Evolutionary conservation across 2,888 invertebrate genomes (phyloP).

Genomic region (Cartodere bifasciata): DNA sequence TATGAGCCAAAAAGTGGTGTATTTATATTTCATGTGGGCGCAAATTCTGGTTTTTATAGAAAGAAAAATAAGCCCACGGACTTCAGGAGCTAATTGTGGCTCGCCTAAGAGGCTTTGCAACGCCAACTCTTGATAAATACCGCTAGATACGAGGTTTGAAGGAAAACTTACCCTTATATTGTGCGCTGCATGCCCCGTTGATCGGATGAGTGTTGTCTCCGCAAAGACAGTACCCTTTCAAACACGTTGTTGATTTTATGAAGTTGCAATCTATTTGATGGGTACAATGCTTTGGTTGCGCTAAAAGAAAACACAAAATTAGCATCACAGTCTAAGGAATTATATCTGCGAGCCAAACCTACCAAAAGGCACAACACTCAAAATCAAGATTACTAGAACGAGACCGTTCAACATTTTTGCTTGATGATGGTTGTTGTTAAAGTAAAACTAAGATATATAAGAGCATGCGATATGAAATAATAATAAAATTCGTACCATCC

Average conservation of each 20-base stretch:
- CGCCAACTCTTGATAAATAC: no score
- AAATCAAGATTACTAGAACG: not conserved
- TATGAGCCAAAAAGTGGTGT: no score
- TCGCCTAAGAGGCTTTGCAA: no score
- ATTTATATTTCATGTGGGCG: no score
- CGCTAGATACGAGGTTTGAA: not conserved
- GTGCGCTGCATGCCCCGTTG: conserved; percentile 27
- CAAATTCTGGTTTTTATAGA: no score
- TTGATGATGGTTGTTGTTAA: not conserved
- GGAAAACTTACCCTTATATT: conserved; percentile 26
- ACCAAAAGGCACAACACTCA: conserved; percentile 14
- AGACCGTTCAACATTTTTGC: conserved; percentile 4
- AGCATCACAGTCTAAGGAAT: conserved; percentile 8
- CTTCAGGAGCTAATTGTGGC: no score
- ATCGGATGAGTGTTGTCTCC: conserved; percentile 30
- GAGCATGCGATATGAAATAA: conserved; percentile 10
- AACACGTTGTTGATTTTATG: conserved; percentile 30
- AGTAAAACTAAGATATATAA: conserved; percentile 11
- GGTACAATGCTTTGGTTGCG: conserved; percentile 25
- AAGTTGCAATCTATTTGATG: conserved; percentile 28
- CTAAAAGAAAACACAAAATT: conserved; percentile 17
- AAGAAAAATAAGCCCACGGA: no score
- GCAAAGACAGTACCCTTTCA: conserved; percentile 27
- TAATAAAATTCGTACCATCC: conserved; percentile 23
- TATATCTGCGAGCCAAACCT: conserved; percentile 7